Conservation (phyloP, 2,888 invertebrate species). For the Phyllotreta striolata region DNA sequence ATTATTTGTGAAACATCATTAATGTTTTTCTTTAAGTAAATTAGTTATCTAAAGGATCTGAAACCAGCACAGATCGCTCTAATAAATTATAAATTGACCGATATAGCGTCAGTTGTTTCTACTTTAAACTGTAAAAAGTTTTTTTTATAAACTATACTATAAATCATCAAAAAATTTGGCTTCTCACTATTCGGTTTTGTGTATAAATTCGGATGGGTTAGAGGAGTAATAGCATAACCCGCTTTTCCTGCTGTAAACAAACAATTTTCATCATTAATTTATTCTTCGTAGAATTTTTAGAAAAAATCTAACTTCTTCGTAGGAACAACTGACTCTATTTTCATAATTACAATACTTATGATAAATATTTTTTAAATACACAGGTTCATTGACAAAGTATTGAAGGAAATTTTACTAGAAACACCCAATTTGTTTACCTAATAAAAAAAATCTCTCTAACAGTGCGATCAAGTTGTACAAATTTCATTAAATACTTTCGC, state of each 20-base stretch:
- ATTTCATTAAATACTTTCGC: constrained; percentile 6
- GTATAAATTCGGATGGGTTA: not conserved
- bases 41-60: constrained; percentile 42
- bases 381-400: constrained; percentile 14
- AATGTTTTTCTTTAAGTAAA: constrained; percentile 27
- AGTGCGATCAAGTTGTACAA: not conserved
- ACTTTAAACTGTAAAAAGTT: constrained; percentile 11
- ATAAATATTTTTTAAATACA: constrained; percentile 12
- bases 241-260: not conserved
- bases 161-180: too few species aligned
- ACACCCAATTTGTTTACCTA: not conserved
- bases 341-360: constrained; percentile 2
- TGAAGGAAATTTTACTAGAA: constrained; percentile 11
- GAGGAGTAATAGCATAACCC: not conserved
- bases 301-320: not conserved
- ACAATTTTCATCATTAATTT: not conserved
- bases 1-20: constrained; percentile 21
- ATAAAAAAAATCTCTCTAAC: not conserved
- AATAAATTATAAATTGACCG: constrained; percentile 24
- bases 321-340: constrained; percentile 7
- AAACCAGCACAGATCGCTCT: constrained; percentile 49
- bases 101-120: constrained; percentile 17
- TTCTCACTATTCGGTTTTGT: not conserved
- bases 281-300: not conserved
- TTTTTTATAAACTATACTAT: too few species aligned